Evolutionary conservation across 2,113 vertebrate genomes (phyloP).

Genomic region (Abramis brama): DNA sequence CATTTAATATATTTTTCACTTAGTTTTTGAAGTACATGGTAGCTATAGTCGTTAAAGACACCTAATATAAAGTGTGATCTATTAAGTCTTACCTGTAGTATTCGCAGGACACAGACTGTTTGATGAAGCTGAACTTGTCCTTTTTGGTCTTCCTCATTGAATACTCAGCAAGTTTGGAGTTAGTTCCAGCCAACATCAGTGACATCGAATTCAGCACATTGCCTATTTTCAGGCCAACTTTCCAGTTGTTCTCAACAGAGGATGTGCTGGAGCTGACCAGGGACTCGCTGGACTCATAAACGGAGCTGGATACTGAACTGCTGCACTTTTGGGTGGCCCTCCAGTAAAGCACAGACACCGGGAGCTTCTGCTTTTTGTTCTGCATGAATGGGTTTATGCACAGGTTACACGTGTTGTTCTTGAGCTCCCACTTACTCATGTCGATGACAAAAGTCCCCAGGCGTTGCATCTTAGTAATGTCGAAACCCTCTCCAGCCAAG

Average conservation of each 20-base stretch:
- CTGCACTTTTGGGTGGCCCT: slow-evolving; percentile 69
- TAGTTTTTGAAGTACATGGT: too few species aligned
- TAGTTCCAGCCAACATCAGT: slow-evolving; percentile 72
- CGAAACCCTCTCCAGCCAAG: slow-evolving; percentile 63
- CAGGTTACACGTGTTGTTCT: slow-evolving; percentile 77
- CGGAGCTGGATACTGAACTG: slow-evolving; percentile 57
- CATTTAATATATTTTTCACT: too few species aligned
- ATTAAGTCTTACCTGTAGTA: slow-evolving; percentile 77
- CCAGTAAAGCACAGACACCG: slow-evolving; percentile 78
- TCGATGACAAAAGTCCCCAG: slow-evolving; percentile 74
- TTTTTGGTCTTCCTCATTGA: slow-evolving; percentile 73
- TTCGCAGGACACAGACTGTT: slow-evolving; percentile 72
- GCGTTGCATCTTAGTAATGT: slow-evolving; percentile 74
- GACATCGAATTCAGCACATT: fast-evolving
- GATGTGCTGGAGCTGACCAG: slow-evolving; percentile 62
- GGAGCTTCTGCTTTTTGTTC: slow-evolving; percentile 73
- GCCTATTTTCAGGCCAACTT: slow-evolving; percentile 56
- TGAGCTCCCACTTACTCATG: slow-evolving; percentile 67
- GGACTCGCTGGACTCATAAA: slow-evolving; percentile 71
- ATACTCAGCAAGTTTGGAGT: slow-evolving; percentile 75
- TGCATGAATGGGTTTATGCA: slow-evolving; percentile 74
- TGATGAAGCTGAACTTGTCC: slow-evolving; percentile 80
- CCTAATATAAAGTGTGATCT: background rate
- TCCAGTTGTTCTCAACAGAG: slow-evolving; percentile 78
- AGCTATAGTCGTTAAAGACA: too few species aligned